Evolutionary conservation across 1,140 invertebrate genomes (phyloP).

Genomic region (Stenopsyche tienmushanensis): DNA sequence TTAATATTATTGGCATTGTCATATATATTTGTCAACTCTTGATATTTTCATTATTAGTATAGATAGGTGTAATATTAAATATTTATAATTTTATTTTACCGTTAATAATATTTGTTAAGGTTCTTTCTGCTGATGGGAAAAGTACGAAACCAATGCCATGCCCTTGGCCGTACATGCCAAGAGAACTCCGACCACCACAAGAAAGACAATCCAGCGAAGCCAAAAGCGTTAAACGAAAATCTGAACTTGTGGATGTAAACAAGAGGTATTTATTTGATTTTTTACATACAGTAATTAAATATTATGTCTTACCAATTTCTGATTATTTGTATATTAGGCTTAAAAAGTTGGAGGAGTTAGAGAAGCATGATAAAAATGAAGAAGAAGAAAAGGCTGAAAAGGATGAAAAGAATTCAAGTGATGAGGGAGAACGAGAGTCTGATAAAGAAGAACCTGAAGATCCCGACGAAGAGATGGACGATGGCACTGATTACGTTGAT

Average conservation of each 20-base stretch:
- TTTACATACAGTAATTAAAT: no score
- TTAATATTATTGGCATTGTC: background rate
- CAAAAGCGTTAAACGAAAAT: slow-evolving; percentile 45
- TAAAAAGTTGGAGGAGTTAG: slow-evolving; percentile 53
- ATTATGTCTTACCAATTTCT: background rate
- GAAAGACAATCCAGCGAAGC: slow-evolving; percentile 4
- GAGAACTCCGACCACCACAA: slow-evolving; percentile 49
- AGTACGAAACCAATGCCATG: slow-evolving; percentile 48
- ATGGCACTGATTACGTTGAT: slow-evolving; percentile 66
- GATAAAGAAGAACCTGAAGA: slow-evolving; percentile 52
- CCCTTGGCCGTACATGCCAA: slow-evolving; percentile 51
- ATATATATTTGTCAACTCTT: slow-evolving; percentile 5
- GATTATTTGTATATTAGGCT: slow-evolving; percentile 41
- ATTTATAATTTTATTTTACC: slow-evolving; percentile 6
- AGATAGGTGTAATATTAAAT: no score
- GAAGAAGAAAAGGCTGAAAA: slow-evolving; percentile 47
- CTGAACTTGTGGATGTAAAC: slow-evolving; percentile 48
- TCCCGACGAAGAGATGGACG: slow-evolving; percentile 55
- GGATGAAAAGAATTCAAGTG: slow-evolving; percentile 52
- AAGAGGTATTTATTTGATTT: slow-evolving; percentile 24
- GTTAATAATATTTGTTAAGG: slow-evolving; percentile 17
- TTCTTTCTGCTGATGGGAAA: slow-evolving; percentile 51
- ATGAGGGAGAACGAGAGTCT: slow-evolving; percentile 54
- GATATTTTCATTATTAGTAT: background rate
- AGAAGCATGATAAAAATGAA: slow-evolving; percentile 47